Percentiles rank a stretch among this genome's conserved stretches.
phyloP scores from a whole-genome alignment of 2,113 vertebrate genomes.

The Neogale vison region DNA sequence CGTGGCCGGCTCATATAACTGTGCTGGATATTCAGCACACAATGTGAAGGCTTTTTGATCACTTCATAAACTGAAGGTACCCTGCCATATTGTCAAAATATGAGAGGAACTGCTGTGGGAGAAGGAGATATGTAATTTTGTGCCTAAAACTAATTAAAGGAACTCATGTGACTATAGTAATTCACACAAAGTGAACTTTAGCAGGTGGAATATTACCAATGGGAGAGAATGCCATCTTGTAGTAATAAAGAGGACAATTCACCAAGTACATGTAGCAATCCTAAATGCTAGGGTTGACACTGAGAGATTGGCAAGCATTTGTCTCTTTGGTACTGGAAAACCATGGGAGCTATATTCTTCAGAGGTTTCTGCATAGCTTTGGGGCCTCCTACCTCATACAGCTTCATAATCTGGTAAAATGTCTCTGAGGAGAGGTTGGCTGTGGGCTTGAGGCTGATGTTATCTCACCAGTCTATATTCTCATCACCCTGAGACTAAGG shows the following conservation, averaged over 20 bases:
- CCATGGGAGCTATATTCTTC: neutral
- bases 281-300: neutral
- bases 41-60: neutral
- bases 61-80: neutral
- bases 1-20: no score
- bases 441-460: neutral
- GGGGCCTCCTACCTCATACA: neutral
- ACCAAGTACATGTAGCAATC: neutral
- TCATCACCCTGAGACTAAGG: neutral
- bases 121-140: neutral
- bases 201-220: neutral
- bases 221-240: neutral
- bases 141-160: neutral
- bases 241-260: neutral
- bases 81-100: neutral
- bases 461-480: neutral
- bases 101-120: neutral
- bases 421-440: neutral
- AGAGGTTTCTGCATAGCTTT: neutral
- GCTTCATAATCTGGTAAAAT: neutral
- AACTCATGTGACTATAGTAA: neutral
- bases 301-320: neutral
- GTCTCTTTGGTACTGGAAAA: neutral
- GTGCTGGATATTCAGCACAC: neutral
- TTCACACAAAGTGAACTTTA: neutral